Conservation (phyloP, 1,140 invertebrate genomes). For the Drosophila aff. region DNA sequence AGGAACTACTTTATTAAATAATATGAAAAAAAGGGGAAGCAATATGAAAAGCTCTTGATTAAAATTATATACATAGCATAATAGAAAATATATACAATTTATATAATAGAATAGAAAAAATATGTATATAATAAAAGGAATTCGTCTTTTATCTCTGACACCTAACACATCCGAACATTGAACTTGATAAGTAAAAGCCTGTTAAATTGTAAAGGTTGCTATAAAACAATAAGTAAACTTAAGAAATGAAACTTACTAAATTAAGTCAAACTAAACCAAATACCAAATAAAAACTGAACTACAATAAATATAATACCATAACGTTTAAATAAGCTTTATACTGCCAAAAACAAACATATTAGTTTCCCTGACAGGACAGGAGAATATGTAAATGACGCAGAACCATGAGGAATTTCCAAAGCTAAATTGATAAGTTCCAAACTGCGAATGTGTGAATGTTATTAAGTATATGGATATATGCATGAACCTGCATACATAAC, state of each 20-base stretch:
- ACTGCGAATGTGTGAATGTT: conserved; percentile 27
- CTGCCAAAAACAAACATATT: not conserved
- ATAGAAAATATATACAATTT: no score
- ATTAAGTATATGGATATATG: conserved; percentile 19
- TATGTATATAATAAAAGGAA: no score
- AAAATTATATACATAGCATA: no score
- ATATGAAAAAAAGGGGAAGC: no score
- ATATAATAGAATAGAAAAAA: no score
- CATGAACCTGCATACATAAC: conserved; percentile 31
- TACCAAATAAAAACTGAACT: not conserved
- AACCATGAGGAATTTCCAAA: conserved; percentile 36
- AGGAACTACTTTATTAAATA: no score
- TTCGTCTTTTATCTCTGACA: no score
- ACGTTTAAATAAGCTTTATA: not conserved
- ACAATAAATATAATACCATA: not conserved
- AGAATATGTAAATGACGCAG: conserved; percentile 35
- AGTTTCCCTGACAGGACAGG: not conserved
- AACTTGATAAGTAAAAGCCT: no score
- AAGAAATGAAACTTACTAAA: not conserved
- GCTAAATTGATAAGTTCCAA: conserved; percentile 42
- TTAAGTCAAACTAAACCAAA: not conserved
- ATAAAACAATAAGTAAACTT: not conserved
- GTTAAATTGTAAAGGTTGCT: no score
- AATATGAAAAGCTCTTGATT: no score
- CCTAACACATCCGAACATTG: no score